Conservation (phyloP, 1,140 invertebrate genomes). For the Panagrolaimus sp. region DNA sequence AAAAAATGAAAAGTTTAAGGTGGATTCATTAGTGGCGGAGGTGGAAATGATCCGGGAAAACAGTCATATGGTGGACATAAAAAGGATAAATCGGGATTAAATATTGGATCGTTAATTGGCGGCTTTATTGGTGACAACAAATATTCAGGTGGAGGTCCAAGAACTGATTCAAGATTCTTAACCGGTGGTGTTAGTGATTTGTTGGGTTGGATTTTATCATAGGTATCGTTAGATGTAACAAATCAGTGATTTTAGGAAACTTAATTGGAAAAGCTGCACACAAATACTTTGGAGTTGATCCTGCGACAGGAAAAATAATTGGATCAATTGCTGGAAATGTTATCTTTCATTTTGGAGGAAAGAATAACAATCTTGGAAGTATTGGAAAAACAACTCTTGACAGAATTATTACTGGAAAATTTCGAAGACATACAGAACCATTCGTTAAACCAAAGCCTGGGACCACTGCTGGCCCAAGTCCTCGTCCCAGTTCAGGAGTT, state of each 20-base stretch:
- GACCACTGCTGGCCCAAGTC: conserved; percentile 40
- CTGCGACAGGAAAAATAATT: conserved; percentile 55
- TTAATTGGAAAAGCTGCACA: conserved; percentile 58
- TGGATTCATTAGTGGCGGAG: conserved; percentile 27
- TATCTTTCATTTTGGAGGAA: conserved; percentile 47
- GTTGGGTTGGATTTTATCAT: conserved; percentile 41
- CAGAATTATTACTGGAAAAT: conserved; percentile 58
- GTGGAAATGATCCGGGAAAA: conserved; percentile 29
- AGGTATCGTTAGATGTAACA: neutral
- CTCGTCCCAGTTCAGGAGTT: conserved; percentile 41
- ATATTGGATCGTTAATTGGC: conserved; percentile 33
- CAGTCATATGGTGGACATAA: conserved; percentile 42
- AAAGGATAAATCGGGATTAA: conserved; percentile 18
- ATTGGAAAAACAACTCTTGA: conserved; percentile 58
- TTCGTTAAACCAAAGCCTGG: conserved; percentile 52
- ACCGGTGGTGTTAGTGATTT: conserved; percentile 53
- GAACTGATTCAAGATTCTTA: conserved; percentile 19
- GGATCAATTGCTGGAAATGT: conserved; percentile 48
- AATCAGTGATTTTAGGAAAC: neutral
- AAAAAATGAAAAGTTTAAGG: conserved; percentile 18
- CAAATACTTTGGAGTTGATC: conserved; percentile 56
- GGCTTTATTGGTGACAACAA: conserved; percentile 26
- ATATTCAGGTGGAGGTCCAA: too few relatives aligned
- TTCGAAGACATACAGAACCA: conserved; percentile 53
- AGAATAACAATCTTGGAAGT: conserved; percentile 53